These are phyloP conservation scores for Percina caprodes DNA, from an alignment of 2,113 vertebrate species.

Conservation along the genomic window DNA sequence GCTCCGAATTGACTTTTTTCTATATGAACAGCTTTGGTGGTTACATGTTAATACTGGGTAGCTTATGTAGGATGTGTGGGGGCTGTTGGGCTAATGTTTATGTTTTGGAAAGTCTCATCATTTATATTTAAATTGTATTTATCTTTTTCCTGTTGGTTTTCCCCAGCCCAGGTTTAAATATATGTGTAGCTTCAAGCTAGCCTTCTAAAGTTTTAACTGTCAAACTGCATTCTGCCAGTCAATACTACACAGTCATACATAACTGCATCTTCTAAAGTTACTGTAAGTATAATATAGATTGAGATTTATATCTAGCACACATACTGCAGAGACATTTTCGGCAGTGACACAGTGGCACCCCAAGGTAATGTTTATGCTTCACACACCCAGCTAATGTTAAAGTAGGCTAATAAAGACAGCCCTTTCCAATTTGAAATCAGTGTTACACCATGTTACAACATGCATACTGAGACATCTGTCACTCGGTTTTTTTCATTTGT, in stretches of 20 bases:
- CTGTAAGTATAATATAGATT: conserved; percentile 4
- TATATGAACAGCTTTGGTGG: conserved; percentile 10
- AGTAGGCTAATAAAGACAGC: conserved; percentile 59
- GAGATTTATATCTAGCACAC: conserved; percentile 31
- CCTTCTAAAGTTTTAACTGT: conserved; percentile 46
- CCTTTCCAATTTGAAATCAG: conserved; percentile 68
- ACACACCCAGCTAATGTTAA: conserved; percentile 54
- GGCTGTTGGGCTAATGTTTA: conserved; percentile 29
- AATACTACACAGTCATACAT: conserved; percentile 6
- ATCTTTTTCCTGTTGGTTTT: conserved; percentile 38
- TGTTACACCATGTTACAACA: conserved; percentile 64
- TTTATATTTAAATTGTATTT: conserved; percentile 55
- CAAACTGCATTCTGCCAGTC: conserved; percentile 7
- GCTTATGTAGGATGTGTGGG: neutral
- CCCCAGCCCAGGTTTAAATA: conserved; percentile 58
- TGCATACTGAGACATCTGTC: conserved; percentile 63
- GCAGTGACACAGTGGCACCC: conserved; percentile 19
- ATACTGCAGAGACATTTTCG: conserved; percentile 37
- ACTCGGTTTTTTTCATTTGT: conserved; percentile 4
- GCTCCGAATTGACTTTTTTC: conserved; percentile 4
- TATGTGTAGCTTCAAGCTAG: conserved; percentile 56
- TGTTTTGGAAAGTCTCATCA: conserved; percentile 51
- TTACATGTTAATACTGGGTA: conserved; percentile 2
- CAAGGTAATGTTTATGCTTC: conserved; percentile 52
- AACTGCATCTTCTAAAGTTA: conserved; percentile 1